Percentiles rank a stretch among this genome's conserved stretches.
These are phyloP conservation scores for Brotula barbata DNA, from an alignment of 2,797 vertebrate genomes.

Conservation along the genomic window DNA sequence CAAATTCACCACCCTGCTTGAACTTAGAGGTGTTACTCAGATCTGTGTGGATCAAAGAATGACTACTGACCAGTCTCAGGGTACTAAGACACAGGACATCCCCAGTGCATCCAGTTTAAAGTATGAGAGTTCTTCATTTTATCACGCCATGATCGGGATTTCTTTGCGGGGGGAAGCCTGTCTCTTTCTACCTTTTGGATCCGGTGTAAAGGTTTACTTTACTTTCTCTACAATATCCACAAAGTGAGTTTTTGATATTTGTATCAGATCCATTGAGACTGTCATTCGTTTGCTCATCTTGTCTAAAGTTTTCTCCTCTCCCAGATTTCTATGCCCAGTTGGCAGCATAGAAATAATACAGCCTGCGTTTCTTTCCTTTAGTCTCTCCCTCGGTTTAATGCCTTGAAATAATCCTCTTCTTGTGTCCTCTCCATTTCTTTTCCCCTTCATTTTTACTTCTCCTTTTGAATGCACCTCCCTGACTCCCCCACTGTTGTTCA, in stretches of 20 bases:
- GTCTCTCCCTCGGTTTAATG: conserved; percentile 78
- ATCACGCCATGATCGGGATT: not conserved
- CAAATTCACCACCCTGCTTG: conserved; percentile 52
- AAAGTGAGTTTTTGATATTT: conserved; percentile 42
- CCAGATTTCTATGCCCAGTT: conserved; percentile 79
- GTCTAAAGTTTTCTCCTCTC: conserved; percentile 59
- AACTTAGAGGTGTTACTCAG: conserved; percentile 53
- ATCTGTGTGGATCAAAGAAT: conserved; percentile 70
- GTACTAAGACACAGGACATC: conserved; percentile 70
- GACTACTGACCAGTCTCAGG: conserved; percentile 60
- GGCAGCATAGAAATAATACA: conserved; percentile 79
- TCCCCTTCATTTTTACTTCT: conserved; percentile 68
- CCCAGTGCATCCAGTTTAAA: conserved; percentile 8
- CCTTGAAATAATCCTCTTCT: conserved; percentile 90
- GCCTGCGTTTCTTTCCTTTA: conserved; percentile 66
- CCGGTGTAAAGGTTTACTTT: conserved; percentile 40
- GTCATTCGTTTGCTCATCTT: conserved; percentile 75
- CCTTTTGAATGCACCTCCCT: conserved; percentile 50
- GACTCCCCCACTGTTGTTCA: conserved; percentile 61
- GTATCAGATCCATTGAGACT: conserved; percentile 71
- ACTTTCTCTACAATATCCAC: not conserved
- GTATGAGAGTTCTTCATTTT: not conserved
- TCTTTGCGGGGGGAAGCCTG: conserved; percentile 37
- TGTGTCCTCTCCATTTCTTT: conserved; percentile 74
- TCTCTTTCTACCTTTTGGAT: conserved; percentile 76